phyloP scores from a whole-genome alignment of 2,113 vertebrate genomes.

The Semicossyphus pulcher region DNA sequence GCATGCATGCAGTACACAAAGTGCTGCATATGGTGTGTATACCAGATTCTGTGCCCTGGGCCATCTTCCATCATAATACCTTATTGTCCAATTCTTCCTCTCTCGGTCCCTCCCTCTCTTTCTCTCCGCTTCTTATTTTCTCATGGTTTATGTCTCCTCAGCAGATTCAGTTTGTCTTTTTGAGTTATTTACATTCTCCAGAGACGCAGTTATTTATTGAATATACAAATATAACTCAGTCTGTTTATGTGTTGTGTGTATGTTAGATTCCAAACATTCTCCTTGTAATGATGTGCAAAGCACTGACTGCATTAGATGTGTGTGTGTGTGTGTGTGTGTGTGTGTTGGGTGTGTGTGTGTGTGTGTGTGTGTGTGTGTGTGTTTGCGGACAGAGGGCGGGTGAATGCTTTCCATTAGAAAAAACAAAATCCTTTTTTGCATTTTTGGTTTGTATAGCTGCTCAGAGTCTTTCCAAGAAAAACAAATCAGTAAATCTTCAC shows the following conservation, averaged over 20 bases:
- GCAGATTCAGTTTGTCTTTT: slow-evolving; percentile 70
- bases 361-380: slow-evolving; percentile 29
- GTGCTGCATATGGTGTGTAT: slow-evolving; percentile 50
- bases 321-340: slow-evolving; percentile 15
- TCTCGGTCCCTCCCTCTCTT: background rate
- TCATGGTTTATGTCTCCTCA: slow-evolving; percentile 60
- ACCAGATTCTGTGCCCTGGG: slow-evolving; percentile 55
- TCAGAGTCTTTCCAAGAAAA: slow-evolving; percentile 25
- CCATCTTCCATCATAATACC: slow-evolving; percentile 64
- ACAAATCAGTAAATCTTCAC: slow-evolving; percentile 32
- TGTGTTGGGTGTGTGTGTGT: slow-evolving; percentile 36
- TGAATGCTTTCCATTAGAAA: slow-evolving; percentile 42
- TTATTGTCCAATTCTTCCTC: slow-evolving; percentile 52
- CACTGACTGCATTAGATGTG: slow-evolving; percentile 53
- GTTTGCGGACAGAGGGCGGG: slow-evolving; percentile 10
- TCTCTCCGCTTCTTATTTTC: slow-evolving; percentile 30
- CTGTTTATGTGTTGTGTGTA: slow-evolving; percentile 77
- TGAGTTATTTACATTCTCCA: slow-evolving; percentile 79
- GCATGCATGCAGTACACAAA: slow-evolving; percentile 44
- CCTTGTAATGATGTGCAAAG: slow-evolving; percentile 60
- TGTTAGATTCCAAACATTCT: slow-evolving; percentile 72
- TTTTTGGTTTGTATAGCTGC: slow-evolving; percentile 42
- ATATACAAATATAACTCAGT: slow-evolving; percentile 72
- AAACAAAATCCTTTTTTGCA: slow-evolving; percentile 49
- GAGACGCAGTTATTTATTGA: slow-evolving; percentile 71